phyloP scores from a whole-genome alignment of 2,888 invertebrate genomes.

The Thymelicus sylvestris region DNA sequence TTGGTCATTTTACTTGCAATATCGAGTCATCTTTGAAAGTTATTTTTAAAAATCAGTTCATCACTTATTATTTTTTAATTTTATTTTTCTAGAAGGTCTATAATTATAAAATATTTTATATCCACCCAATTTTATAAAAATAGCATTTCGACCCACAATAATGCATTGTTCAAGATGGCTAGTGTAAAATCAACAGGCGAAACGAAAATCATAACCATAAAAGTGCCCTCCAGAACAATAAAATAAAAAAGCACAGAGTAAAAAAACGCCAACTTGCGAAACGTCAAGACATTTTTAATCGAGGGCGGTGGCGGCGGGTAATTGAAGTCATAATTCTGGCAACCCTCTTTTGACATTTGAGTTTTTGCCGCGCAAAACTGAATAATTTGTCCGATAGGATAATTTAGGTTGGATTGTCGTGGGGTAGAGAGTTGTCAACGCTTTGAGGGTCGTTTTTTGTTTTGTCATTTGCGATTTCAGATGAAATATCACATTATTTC shows the following conservation, averaged over 20 bases:
- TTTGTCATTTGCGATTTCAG: conserved; percentile 13
- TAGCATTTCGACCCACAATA: neutral
- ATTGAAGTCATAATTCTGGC: conserved; percentile 82
- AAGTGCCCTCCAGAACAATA: conserved; percentile 52
- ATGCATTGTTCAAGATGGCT: conserved; percentile 12
- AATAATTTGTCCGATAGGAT: conserved; percentile 68
- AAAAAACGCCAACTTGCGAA: conserved; percentile 64
- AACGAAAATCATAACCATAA: conserved; percentile 52
- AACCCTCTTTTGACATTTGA: conserved; percentile 82
- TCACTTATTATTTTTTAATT: no score
- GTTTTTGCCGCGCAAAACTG: conserved; percentile 60
- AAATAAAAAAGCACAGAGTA: conserved; percentile 47
- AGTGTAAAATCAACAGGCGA: conserved; percentile 30
- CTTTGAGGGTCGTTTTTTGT: conserved; percentile 41
- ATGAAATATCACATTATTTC: conserved; percentile 14
- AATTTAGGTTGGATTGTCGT: conserved; percentile 63
- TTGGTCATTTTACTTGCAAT: neutral
- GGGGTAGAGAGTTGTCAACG: conserved; percentile 57
- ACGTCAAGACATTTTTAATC: conserved; percentile 81
- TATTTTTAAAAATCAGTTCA: no score
- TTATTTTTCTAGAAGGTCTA: neutral
- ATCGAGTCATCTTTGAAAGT: neutral
- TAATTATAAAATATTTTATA: neutral
- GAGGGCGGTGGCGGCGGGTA: conserved; percentile 65
- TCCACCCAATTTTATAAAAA: no score